These are phyloP conservation scores for Zaprionus capensis DNA, from an alignment of 1,140 invertebrate genomes.

Conservation along the genomic window DNA sequence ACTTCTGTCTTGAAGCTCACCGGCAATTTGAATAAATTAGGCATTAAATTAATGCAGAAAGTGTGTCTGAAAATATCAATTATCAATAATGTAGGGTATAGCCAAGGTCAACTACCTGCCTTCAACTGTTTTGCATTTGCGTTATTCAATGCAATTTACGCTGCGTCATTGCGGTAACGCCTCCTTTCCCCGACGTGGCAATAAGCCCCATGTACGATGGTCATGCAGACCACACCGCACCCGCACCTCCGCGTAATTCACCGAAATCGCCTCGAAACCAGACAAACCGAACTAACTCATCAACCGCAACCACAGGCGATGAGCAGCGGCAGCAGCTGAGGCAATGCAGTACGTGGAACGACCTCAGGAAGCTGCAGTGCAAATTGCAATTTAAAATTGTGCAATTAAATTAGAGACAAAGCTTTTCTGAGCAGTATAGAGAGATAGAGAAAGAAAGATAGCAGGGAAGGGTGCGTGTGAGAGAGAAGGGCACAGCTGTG, in stretches of 20 bases:
- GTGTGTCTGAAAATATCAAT: background rate
- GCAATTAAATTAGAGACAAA: constrained; percentile 60
- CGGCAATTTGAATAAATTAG: constrained; percentile 2
- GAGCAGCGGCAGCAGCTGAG: background rate
- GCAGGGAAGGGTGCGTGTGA: too few species aligned
- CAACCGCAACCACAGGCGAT: constrained; percentile 46
- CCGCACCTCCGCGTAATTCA: background rate
- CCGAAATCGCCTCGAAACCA: constrained; percentile 16
- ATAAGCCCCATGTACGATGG: background rate
- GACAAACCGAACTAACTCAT: constrained; percentile 23
- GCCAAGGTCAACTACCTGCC: constrained; percentile 5
- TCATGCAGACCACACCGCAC: background rate
- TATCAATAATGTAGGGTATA: constrained; percentile 20
- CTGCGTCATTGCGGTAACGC: constrained; percentile 73
- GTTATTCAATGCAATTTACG: constrained; percentile 57
- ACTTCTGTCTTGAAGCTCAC: background rate
- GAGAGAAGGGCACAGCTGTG: background rate
- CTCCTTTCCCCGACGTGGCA: background rate
- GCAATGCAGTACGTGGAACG: constrained; percentile 18
- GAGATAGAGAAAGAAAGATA: background rate
- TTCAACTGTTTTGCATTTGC: constrained; percentile 8
- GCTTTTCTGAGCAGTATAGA: background rate
- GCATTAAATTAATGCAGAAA: background rate
- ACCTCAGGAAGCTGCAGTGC: constrained; percentile 48
- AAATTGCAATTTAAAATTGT: constrained; percentile 58